Percentiles rank a stretch among this genome's conserved stretches.
Conservation (phyloP, 2,888 invertebrate genomes). For the Drosophila hamatofila region DNA sequence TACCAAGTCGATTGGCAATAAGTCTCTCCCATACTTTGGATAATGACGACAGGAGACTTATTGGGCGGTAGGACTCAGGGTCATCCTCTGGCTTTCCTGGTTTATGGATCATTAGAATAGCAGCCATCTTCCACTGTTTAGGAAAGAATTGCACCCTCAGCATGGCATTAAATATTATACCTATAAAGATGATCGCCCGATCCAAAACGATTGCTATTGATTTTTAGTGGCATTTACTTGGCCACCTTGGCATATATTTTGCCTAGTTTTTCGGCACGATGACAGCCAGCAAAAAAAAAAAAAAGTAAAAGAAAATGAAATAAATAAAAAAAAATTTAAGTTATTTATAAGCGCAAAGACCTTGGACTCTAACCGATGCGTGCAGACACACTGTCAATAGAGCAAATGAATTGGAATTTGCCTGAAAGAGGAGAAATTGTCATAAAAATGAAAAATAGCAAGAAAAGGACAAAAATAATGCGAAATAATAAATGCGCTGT, state of each 20-base stretch:
- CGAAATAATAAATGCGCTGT: background rate
- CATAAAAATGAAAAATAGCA: conserved; percentile 10
- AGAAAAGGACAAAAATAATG: conserved; percentile 1
- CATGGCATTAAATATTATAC: too few species aligned
- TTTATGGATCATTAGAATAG: too few species aligned
- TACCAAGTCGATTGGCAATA: too few species aligned
- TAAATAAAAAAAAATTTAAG: conserved; percentile 54
- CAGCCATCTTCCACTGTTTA: too few species aligned
- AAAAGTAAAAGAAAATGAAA: background rate
- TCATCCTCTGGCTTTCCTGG: too few species aligned
- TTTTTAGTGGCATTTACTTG: conserved; percentile 54
- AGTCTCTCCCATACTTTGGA: too few species aligned
- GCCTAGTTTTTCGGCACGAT: conserved; percentile 45
- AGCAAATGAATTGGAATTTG: conserved; percentile 57
- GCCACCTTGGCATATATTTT: conserved; percentile 66
- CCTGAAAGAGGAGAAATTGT: conserved; percentile 14
- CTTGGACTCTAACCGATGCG: conserved; percentile 63
- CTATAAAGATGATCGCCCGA: too few species aligned
- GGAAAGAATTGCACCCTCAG: too few species aligned
- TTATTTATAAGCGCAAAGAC: conserved; percentile 65
- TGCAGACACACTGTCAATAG: conserved; percentile 69
- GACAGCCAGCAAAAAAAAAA: conserved; percentile 45
- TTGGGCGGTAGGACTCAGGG: too few species aligned
- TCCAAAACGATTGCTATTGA: conserved; percentile 55
- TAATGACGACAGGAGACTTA: too few species aligned